Percentiles rank a stretch among this genome's conserved stretches.
Evolutionary conservation across 2,888 invertebrate species (phyloP).

Genomic region (Polylopha cassiicola): DNA sequence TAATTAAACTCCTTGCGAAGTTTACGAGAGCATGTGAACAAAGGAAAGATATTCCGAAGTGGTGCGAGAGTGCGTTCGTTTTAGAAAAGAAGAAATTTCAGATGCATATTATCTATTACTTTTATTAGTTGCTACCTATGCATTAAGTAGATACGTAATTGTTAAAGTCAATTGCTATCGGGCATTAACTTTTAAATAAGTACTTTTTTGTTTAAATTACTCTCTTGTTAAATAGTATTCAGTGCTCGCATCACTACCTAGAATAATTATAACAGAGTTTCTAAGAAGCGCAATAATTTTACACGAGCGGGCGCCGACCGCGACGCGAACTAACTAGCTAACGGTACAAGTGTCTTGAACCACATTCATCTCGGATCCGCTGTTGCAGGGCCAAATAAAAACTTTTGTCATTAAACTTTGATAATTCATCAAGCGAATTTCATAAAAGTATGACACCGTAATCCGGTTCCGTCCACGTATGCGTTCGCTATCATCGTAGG

Average conservation of each 20-base stretch:
- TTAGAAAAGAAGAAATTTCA: too few relatives aligned
- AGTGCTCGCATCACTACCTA: neutral
- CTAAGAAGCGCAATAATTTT: constrained; percentile 33
- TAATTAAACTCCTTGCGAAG: too few relatives aligned
- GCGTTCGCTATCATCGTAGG: constrained; percentile 54
- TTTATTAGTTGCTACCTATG: too few relatives aligned
- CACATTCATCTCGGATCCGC: constrained; percentile 42
- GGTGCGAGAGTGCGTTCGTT: too few relatives aligned
- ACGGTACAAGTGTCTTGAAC: constrained; percentile 59
- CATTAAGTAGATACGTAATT: too few relatives aligned
- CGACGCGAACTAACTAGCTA: constrained; percentile 56
- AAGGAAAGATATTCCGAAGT: too few relatives aligned
- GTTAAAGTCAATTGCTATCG: too few relatives aligned
- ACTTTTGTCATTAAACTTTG: constrained; percentile 34
- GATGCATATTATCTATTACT: too few relatives aligned
- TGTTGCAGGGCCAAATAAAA: constrained; percentile 37
- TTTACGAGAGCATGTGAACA: too few relatives aligned
- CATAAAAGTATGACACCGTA: constrained; percentile 49
- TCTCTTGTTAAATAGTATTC: neutral
- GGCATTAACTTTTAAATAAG: too few relatives aligned
- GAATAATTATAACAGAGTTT: constrained; percentile 18
- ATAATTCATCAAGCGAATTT: constrained; percentile 44
- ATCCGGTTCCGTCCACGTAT: constrained; percentile 67
- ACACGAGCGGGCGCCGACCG: constrained; percentile 46
- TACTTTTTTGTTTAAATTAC: too few relatives aligned